Evolutionary conservation across 1,140 invertebrate genomes (phyloP), one percentile per base, ranked within the genome.

Genomic region (Drosophila littoralis): DNA sequence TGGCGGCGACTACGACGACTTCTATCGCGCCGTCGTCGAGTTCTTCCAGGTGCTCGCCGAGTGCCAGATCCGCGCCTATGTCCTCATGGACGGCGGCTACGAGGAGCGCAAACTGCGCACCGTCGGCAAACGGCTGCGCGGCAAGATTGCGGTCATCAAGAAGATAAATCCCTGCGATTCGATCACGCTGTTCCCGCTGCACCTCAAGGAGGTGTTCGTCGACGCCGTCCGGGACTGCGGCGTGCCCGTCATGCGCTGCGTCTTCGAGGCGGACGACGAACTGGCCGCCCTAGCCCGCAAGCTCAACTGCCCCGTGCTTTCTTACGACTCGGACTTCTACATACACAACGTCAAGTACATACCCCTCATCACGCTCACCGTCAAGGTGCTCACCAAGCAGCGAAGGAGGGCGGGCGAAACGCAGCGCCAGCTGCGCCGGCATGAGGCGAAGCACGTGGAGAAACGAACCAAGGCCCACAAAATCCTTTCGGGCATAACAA

Each of bases 291-390:
- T 98, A 55, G 96, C 97, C 0, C 94, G 95, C 73, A 93, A 94
- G 55, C 93, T 97, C 6, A 93, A 96, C 36, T 98, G 97, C 81
- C 97, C 97, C 4, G 95, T 98, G 9, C 81, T 98, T 0, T 98
- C 97, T 86, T 96, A 96, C 77, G 98, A 98, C 92, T 98, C 97
- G 1, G 98, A 98, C 93, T 98, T 98, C 93, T 98, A 95, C 90
- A 95, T 98, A 57, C 97, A 96, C 92, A 96, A 97, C 92, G 94
- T 97, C 1, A 85, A 94, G 3, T 98, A 97, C 83, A 96, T 98
- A 67, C 96, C 96, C 0, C 95, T 97, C 50, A 93, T 95, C 59
- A 95, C 95, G 43, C 90, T 97, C 0, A 93, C 95, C 33, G 84
- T 92, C 0, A 91, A 92, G 60, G 86, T 92, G 55, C 75, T 91